These are phyloP conservation scores for Plutomurus gul DNA, from an alignment of 1,140 invertebrate species.

Conservation along the genomic window DNA sequence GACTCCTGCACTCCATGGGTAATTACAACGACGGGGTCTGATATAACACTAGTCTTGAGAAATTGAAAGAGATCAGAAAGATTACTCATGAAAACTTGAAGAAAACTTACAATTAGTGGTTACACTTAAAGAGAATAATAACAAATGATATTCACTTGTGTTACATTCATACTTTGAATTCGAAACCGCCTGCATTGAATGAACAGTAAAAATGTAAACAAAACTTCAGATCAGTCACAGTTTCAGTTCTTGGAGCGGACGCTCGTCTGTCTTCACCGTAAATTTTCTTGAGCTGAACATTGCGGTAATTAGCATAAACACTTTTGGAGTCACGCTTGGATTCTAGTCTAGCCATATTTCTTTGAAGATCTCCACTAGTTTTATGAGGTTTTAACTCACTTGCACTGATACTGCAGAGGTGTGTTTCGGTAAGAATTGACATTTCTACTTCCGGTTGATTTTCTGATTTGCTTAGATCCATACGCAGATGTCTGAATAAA, in stretches of 20 bases:
- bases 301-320: not conserved
- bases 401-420: not conserved
- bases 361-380: not conserved
- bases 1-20: not conserved
- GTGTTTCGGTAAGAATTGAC: not conserved
- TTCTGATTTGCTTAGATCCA: not conserved
- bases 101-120: not conserved
- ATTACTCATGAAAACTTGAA: not conserved
- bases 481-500: not conserved
- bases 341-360: not conserved
- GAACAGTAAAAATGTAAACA: not conserved
- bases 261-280: not conserved
- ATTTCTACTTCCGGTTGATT: not conserved
- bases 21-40: not conserved
- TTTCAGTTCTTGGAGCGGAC: not conserved
- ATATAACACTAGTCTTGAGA: not conserved
- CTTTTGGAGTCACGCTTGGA: not conserved
- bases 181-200: not conserved
- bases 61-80: not conserved
- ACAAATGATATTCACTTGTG: not conserved
- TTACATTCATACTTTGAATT: not conserved
- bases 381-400: not conserved
- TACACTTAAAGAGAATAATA: not conserved
- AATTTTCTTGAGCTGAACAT: not conserved
- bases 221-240: conserved; percentile 10